Evolutionary conservation across 1,140 invertebrate genomes (phyloP).

Genomic region (Hirudo medicinalis): DNA sequence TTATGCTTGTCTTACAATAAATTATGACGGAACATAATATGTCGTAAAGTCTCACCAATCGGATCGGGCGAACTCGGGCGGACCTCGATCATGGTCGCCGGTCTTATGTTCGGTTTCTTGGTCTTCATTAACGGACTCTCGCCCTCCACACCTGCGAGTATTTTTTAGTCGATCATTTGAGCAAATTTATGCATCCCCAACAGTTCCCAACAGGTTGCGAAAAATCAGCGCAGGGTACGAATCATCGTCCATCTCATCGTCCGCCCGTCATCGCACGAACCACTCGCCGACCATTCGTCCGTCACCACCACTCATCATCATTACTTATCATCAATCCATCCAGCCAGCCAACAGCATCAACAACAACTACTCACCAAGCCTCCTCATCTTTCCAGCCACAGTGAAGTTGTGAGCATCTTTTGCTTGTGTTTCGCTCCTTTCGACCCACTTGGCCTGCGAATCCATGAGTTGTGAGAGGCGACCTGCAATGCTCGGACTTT

Average conservation of each 20-base stretch:
- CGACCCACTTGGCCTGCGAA: conserved; percentile 2
- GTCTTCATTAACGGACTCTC: conserved; percentile 1
- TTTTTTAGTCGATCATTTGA: too few relatives aligned
- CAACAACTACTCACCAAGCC: conserved; percentile 11
- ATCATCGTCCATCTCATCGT: not conserved
- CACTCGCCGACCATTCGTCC: not conserved
- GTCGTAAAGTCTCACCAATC: too few relatives aligned
- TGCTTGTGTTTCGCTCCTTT: not conserved
- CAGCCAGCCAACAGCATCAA: conserved; percentile 15
- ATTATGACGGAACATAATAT: not conserved
- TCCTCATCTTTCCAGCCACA: not conserved
- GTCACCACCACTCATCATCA: not conserved
- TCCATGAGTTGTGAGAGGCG: not conserved
- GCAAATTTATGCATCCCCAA: too few relatives aligned
- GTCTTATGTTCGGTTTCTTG: conserved; percentile 8
- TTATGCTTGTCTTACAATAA: too few relatives aligned
- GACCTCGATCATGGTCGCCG: not conserved
- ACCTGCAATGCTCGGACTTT: not conserved
- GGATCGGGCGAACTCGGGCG: too few relatives aligned
- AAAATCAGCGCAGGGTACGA: not conserved
- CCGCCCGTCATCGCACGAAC: not conserved
- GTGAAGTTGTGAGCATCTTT: not conserved
- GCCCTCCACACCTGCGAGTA: not conserved
- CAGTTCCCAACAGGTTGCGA: not conserved
- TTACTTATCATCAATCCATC: conserved; percentile 8